Base-by-base conservation (phyloP, 2,797 vertebrate genomes). In the Hemibagrus guttatus region DNA sequence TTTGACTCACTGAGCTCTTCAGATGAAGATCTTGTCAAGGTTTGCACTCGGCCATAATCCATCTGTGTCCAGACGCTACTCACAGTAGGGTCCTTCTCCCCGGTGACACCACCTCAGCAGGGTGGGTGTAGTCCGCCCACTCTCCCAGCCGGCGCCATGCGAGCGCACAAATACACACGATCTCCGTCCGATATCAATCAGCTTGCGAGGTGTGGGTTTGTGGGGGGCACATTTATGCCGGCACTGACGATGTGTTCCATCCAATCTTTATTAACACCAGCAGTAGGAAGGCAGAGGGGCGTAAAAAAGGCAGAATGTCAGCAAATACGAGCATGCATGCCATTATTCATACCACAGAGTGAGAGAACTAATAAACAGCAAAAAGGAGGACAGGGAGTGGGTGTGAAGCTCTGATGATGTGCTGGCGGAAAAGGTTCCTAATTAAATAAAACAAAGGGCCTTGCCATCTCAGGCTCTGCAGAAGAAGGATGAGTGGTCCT, bases 371-470 rank as follows among this genome's bases (percentile, higher is more conserved):
- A 87, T 87, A 90, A 89, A 86, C 76, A 83, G 75, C 23, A 81
- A 75, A 82, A 66, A 81, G 81, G 69, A 80, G 85, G 88, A 74
- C 42, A 78, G 23, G 71, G 61, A 85, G 63, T 75, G 72, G 84
- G 79, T 86, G 86, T 85, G 72, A 90, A 88, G 86, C 56, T 68
- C 74, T n/a, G 75, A 84, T 83, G 74, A 85, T 83, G 79, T 68
- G 54, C 75, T 85, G 86, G 49, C 76, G 72, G 79, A 87, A 84
- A 87, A 89, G 86, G 74, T 86, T 83, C 78, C 85, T 90, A 85
- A 88, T 90, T 89, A 88, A 89, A 90, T 88, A 88, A 89, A 90
- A 90, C 82, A 89, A 84, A 86, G 79, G 19, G 54, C 52, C 79
- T 78, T 87, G 88, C 81, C 72, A 9, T 88, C 75, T 84, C 46